phyloP scores from a whole-genome alignment of 2,113 vertebrate genomes.

The Platysternon megacephalum region DNA sequence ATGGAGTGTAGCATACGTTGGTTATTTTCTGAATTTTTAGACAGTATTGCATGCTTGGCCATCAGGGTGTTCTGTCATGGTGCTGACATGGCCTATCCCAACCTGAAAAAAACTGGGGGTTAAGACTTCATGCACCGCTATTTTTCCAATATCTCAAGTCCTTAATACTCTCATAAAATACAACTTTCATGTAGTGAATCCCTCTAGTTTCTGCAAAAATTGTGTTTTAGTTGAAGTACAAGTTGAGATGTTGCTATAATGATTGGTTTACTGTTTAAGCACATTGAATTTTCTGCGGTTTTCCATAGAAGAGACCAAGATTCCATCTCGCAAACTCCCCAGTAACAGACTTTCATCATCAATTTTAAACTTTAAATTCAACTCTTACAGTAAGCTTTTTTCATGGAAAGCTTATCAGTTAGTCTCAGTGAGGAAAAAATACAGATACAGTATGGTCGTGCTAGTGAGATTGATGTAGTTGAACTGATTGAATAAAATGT shows the following conservation, averaged over 20 bases:
- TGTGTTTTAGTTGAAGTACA: neutral
- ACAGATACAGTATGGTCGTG: neutral
- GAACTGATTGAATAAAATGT: neutral
- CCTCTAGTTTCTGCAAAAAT: neutral
- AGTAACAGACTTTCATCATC: too few species aligned
- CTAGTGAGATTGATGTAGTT: neutral
- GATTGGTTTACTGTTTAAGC: neutral
- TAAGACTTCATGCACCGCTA: neutral
- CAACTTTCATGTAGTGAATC: neutral
- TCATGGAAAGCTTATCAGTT: neutral
- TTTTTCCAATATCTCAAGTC: neutral
- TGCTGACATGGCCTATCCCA: too few species aligned
- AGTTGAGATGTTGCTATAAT: neutral
- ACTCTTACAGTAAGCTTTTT: neutral
- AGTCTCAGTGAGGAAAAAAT: neutral
- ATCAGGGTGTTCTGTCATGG: too few species aligned
- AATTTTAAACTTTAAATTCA: neutral
- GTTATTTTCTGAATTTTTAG: neutral
- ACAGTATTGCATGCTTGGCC: neutral
- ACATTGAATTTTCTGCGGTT: neutral
- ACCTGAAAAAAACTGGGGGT: neutral
- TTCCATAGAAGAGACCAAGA: neutral
- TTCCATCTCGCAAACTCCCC: neutral
- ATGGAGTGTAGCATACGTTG: accelerated
- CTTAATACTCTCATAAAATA: neutral